Percentiles rank a stretch among this genome's conserved stretches.
phyloP scores from a whole-genome alignment of 2,888 invertebrate genomes.

The Mellilla xanthometata region DNA sequence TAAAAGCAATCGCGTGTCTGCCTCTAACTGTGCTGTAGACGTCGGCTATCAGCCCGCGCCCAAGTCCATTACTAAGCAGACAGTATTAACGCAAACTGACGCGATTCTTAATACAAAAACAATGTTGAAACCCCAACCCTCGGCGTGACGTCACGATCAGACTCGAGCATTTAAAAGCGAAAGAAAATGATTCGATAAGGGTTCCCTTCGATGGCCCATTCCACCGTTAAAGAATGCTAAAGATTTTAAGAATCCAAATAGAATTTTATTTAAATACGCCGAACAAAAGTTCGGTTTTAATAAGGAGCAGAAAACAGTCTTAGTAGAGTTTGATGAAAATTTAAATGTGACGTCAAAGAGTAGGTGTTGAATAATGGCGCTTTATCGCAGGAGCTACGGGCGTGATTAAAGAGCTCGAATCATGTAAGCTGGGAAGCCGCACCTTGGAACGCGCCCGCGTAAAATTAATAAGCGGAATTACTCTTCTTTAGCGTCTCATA shows the following conservation, averaged over 20 bases:
- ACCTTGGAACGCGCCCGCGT: constrained; percentile 56
- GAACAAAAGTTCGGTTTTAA: constrained; percentile 32
- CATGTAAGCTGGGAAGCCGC: constrained; percentile 65
- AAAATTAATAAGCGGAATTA: constrained; percentile 77
- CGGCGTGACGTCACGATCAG: constrained; percentile 28
- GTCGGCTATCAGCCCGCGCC: constrained; percentile 30
- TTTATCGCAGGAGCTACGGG: constrained; percentile 37
- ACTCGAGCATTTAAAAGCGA: constrained; percentile 42
- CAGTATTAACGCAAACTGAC: constrained; percentile 34
- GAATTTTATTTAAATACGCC: constrained; percentile 42
- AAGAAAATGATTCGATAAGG: constrained; percentile 56
- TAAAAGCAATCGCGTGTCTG: constrained; percentile 31
- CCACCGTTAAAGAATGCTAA: constrained; percentile 42
- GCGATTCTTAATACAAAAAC: constrained; percentile 42
- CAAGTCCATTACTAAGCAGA: constrained; percentile 28
- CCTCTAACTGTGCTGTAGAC: constrained; percentile 25
- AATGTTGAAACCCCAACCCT: constrained; percentile 28
- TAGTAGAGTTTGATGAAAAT: constrained; percentile 33
- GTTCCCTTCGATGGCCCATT: constrained; percentile 50
- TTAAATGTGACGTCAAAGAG: constrained; percentile 41
- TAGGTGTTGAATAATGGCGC: constrained; percentile 43
- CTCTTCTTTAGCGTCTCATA: constrained; percentile 71
- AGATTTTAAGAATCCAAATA: constrained; percentile 45
- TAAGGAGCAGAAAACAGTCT: constrained; percentile 23
- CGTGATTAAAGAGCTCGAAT: constrained; percentile 60